Evolutionary conservation across 2,888 invertebrate species (phyloP), one percentile per base, ranked within the genome.

Genomic region (Melinaea marsaeus): DNA sequence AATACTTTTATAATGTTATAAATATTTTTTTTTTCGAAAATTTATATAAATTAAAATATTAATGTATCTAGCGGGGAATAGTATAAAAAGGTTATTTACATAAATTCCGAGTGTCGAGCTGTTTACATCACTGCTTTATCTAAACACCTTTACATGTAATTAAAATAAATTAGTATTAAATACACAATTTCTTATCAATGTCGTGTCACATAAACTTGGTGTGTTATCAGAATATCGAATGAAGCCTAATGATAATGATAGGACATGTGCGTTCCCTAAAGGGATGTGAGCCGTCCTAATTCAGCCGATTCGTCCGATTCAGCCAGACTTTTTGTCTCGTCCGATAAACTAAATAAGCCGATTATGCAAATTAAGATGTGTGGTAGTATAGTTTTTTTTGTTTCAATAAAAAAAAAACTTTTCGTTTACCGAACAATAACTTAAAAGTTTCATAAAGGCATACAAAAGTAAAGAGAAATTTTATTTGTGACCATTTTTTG

Each of bases 401-500:
- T 37, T 37, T 37, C 37, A 37, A 37, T 2, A 37, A 6, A 37
- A 37, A 6, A 37, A 37, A 37, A 37, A 37, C 4, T 2, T 37
- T 22, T 37, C 2, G 4, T 37, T 37, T 37, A 2, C 37, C 4
- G 7, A 37, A 37, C 37, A 37, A 37, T 37, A 37, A 37, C 37
- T 37, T 22, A 13, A 22, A 13, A 4, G 48, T n/a, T 32, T 47
- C n/a, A 11, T 55, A 55, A 13, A 47, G 13, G 35, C 47, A 33
- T 34, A 56, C 61, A 55, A 56, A 62, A 51, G 59, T 65, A 61
- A 13, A 57, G 61, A 64, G 64, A 68, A 65, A 62, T 59, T 81
- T 85, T 86, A 83, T 79, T 82, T 82, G 77, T 77, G 83, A 79
- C 77, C 79, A 78, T 78, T 83, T 85, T 85, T 84, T 80, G 79